A percentile compares a stretch with the other conserved stretches of the same genome.
These are phyloP conservation scores for Sitta carolinensis DNA, from an alignment of 2,797 vertebrate genomes.

Conservation along the genomic window DNA sequence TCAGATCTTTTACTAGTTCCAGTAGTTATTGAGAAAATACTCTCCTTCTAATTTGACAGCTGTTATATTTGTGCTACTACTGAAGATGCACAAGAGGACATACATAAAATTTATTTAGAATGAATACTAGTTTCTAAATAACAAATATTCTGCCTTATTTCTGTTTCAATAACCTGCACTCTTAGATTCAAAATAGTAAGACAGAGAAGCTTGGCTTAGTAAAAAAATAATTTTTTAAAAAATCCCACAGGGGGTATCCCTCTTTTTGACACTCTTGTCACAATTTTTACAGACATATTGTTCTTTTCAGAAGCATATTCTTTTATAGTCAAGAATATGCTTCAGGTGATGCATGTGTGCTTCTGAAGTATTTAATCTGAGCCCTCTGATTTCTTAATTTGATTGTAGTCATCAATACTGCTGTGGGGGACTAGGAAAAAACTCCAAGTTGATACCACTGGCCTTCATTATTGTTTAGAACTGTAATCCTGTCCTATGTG, in stretches of 20 bases:
- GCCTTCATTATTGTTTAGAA: not conserved
- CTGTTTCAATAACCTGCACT: not conserved
- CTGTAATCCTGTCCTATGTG: not conserved
- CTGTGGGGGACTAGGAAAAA: rapidly evolving
- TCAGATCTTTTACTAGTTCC: not conserved
- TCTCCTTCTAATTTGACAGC: not conserved
- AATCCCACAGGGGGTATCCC: rapidly evolving
- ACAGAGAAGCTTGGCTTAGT: not conserved
- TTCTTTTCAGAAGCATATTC: too few species aligned
- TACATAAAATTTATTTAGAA: not conserved
- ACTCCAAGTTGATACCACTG: rapidly evolving
- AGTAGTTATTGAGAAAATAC: not conserved
- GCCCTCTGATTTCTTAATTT: not conserved
- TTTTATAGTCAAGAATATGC: not conserved
- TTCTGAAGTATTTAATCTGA: not conserved
- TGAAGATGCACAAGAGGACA: not conserved
- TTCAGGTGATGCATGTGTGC: not conserved
- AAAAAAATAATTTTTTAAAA: not conserved
- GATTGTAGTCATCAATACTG: not conserved
- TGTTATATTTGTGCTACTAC: not conserved
- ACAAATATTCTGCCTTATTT: not conserved
- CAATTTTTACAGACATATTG: not conserved
- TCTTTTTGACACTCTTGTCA: not conserved
- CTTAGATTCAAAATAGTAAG: not conserved
- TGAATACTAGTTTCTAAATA: not conserved